Evolutionary conservation across 2,113 vertebrate genomes (phyloP).

Genomic region (Lycocorax pyrrhopterus): DNA sequence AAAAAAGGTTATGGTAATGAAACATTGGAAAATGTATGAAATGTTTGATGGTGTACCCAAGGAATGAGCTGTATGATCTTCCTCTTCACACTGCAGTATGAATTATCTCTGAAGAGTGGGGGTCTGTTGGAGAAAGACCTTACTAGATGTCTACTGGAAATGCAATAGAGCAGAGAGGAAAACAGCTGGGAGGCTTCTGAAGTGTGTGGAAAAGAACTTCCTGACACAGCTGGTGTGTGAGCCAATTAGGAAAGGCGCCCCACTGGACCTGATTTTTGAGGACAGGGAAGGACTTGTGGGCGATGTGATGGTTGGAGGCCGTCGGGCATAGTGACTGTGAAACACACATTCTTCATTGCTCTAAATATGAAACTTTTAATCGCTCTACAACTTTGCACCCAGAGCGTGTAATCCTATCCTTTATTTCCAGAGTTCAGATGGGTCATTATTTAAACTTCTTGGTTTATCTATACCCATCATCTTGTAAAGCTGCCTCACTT

Average conservation of each 20-base stretch:
- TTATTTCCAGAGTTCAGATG: accelerated
- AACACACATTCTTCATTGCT: background rate
- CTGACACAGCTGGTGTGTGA: background rate
- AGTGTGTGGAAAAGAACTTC: background rate
- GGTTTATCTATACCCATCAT: background rate
- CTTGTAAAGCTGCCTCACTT: background rate
- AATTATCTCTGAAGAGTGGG: background rate
- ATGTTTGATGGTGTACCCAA: background rate
- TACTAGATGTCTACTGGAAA: too few species aligned
- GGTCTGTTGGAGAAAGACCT: background rate
- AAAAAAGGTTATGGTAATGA: background rate
- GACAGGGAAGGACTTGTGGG: background rate
- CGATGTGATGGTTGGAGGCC: background rate
- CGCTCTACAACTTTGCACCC: background rate
- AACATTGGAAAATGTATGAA: background rate
- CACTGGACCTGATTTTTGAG: background rate
- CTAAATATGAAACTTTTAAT: background rate
- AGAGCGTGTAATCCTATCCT: background rate
- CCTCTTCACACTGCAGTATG: background rate
- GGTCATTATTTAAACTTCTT: background rate
- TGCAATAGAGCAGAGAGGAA: background rate
- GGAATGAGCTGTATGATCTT: background rate
- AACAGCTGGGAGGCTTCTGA: background rate
- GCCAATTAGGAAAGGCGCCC: background rate
- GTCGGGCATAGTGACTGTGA: background rate